phyloP scores from a whole-genome alignment of 2,888 invertebrate genomes.

The Mesoligia furuncula region DNA sequence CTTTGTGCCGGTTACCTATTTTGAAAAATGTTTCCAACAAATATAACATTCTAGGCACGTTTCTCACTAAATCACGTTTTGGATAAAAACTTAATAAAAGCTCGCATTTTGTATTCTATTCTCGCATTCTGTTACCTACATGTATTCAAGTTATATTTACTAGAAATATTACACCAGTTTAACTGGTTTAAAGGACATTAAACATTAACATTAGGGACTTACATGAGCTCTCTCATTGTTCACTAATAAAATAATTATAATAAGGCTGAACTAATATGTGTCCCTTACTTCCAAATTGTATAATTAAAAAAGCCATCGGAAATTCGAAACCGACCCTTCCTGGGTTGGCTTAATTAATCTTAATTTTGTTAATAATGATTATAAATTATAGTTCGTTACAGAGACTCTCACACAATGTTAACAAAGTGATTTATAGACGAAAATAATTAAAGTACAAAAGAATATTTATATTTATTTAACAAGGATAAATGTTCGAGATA shows the following conservation, averaged over 20 bases:
- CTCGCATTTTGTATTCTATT: constrained; percentile 60
- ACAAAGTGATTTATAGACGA: not conserved
- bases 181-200: not conserved
- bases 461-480: not conserved
- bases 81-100: constrained; percentile 63
- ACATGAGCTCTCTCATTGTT: not conserved
- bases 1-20: constrained; percentile 1
- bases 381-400: constrained; percentile 23
- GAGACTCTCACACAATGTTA: not conserved
- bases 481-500: not conserved
- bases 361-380: constrained; percentile 32
- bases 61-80: constrained; percentile 62
- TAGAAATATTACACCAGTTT: constrained; percentile 14
- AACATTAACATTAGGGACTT: too few species aligned
- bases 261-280: constrained; percentile 18
- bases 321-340: constrained; percentile 16
- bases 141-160: constrained; percentile 26
- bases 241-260: constrained; percentile 12
- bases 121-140: constrained; percentile 46
- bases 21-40: constrained; percentile 20
- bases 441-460: constrained; percentile 2
- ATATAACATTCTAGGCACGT: constrained; percentile 43
- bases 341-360: constrained; percentile 42
- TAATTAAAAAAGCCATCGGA: constrained; percentile 35
- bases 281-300: constrained; percentile 14